Percentiles rank a stretch among this genome's conserved stretches.
Conservation (phyloP, 2,888 invertebrate species). For the Phengaris arion region DNA sequence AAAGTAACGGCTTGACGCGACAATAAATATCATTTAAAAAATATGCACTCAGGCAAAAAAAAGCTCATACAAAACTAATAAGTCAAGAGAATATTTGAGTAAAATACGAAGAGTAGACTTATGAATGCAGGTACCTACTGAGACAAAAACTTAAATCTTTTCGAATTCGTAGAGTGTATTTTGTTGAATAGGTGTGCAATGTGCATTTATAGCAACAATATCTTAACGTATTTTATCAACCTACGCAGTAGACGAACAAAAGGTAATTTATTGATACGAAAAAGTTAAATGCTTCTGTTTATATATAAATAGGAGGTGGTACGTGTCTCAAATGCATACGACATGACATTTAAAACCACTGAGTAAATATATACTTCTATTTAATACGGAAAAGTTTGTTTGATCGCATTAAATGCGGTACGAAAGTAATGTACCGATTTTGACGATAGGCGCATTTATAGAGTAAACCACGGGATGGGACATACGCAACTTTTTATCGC, state of each 20-base stretch:
- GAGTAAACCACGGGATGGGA: too few species aligned
- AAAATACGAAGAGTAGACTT: too few species aligned
- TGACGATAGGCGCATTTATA: too few species aligned
- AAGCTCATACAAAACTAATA: too few species aligned
- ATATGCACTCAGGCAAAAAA: slow-evolving; percentile 2
- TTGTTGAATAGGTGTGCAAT: background rate
- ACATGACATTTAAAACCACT: background rate
- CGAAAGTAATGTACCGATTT: too few species aligned
- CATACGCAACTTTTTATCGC: too few species aligned
- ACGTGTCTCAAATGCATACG: background rate
- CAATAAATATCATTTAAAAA: slow-evolving; percentile 4
- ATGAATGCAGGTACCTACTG: too few species aligned
- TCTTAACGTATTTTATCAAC: background rate
- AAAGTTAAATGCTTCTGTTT: slow-evolving; percentile 6
- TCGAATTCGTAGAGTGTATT: background rate
- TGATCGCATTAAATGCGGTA: too few species aligned
- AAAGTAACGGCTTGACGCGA: slow-evolving; percentile 19
- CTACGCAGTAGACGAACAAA: background rate
- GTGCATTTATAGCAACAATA: slow-evolving; percentile 1
- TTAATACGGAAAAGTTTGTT: too few species aligned
- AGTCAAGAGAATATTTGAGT: too few species aligned
- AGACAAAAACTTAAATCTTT: too few species aligned
- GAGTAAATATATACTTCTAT: background rate
- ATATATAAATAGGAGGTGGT: background rate
- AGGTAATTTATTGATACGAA: slow-evolving; percentile 10